Conservation (phyloP, 2,888 invertebrate species). For the Amblyjoppa fuscipennis region DNA sequence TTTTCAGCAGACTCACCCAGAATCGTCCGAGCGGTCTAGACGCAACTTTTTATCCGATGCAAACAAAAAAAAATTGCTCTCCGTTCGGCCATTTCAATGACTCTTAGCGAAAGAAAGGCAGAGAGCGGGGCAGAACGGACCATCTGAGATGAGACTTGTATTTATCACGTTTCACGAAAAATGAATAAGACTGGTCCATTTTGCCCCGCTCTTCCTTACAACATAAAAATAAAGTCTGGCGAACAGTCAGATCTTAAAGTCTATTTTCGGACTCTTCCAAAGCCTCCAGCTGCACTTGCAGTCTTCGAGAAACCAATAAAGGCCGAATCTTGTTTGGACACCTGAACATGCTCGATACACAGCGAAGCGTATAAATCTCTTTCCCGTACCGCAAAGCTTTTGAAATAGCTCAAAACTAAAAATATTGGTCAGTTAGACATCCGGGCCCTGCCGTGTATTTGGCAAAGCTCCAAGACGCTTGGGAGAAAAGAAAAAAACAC, state of each 20-base stretch:
- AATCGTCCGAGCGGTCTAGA: neutral
- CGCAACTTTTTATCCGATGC: neutral
- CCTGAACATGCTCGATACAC: constrained; percentile 5
- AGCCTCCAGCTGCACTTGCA: constrained; percentile 18
- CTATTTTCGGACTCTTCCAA: constrained; percentile 51
- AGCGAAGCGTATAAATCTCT: constrained; percentile 10
- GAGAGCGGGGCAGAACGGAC: neutral
- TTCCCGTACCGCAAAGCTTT: constrained; percentile 54
- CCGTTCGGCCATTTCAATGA: neutral
- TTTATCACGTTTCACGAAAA: neutral
- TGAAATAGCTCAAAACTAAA: constrained; percentile 75
- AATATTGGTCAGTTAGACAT: constrained; percentile 74
- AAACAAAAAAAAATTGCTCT: neutral
- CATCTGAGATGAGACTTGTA: neutral
- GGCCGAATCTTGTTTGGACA: constrained; percentile 20
- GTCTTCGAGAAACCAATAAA: constrained; percentile 21
- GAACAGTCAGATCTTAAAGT: constrained; percentile 44
- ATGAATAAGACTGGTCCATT: neutral
- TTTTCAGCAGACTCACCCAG: constrained; percentile 16
- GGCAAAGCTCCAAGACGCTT: constrained; percentile 71
- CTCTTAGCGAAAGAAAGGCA: neutral
- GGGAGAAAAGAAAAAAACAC: constrained; percentile 42
- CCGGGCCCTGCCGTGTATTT: constrained; percentile 69
- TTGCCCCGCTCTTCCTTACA: neutral
- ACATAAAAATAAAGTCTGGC: neutral